These are phyloP conservation scores for Austrolebias charrua DNA, from an alignment of 2,797 vertebrate genomes.

Conservation along the genomic window DNA sequence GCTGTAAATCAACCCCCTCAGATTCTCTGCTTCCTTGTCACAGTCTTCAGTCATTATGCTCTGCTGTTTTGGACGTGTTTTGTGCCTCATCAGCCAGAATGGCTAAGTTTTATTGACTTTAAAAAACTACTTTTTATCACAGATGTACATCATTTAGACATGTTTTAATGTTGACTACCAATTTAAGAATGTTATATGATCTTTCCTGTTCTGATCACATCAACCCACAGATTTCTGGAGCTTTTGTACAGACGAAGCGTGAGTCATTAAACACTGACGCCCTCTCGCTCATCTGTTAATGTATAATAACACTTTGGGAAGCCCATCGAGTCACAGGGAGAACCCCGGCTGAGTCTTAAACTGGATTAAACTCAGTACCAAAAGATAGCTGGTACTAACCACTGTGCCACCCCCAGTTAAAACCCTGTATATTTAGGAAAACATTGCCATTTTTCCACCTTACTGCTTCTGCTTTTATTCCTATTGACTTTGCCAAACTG, in stretches of 20 bases:
- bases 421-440: neutral
- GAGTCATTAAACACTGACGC: neutral
- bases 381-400: no score
- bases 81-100: no score
- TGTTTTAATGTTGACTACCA: neutral
- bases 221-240: neutral
- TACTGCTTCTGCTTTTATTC: neutral
- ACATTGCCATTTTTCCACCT: neutral
- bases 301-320: neutral
- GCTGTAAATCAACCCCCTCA: neutral
- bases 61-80: no score
- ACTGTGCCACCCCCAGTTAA: neutral
- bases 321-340: neutral
- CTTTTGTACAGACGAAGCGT: neutral
- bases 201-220: neutral
- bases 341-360: neutral
- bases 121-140: no score
- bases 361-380: no score
- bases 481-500: no score
- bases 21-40: neutral
- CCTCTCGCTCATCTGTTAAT: neutral
- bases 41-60: neutral
- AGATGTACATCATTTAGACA: no score
- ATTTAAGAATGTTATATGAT: no score
- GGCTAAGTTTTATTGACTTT: no score